Conservation (phyloP, 2,888 invertebrate genomes). For the Hypomecis punctinalis region DNA sequence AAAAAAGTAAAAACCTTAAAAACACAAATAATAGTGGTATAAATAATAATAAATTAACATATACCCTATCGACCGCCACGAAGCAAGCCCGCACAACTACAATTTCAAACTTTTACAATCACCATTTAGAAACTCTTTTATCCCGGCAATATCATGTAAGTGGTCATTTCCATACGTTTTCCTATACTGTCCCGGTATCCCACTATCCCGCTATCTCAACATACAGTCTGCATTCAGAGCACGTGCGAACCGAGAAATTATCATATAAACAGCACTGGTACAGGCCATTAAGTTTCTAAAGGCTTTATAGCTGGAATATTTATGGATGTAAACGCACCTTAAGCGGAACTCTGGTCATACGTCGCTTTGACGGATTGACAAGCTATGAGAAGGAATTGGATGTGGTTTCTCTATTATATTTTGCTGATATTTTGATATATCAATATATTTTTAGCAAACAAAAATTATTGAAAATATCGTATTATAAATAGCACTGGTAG, state of each 20-base stretch:
- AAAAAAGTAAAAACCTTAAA: too few relatives aligned
- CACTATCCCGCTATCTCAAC: conserved; percentile 26
- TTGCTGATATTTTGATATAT: too few relatives aligned
- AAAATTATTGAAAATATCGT: too few relatives aligned
- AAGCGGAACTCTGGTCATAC: conserved; percentile 68
- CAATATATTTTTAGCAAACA: too few relatives aligned
- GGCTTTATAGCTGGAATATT: conserved; percentile 73
- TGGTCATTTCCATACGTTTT: conserved; percentile 38
- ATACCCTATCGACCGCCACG: conserved; percentile 1
- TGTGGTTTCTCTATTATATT: conserved; percentile 36
- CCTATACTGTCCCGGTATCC: conserved; percentile 28
- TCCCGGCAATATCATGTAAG: conserved; percentile 33
- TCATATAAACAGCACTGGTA: conserved; percentile 72
- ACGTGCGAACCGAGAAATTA: conserved; percentile 62
- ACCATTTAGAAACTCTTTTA: conserved; percentile 31
- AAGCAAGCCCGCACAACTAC: conserved; percentile 11
- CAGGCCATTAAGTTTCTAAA: conserved; percentile 71
- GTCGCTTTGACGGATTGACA: conserved; percentile 44
- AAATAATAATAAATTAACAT: not conserved
- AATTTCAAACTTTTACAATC: conserved; percentile 26
- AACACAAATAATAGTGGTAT: too few relatives aligned
- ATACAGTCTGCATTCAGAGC: conserved; percentile 44
- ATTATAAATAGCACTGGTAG: too few relatives aligned
- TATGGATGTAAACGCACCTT: conserved; percentile 76
- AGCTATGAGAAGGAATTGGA: conserved; percentile 38